These are phyloP conservation scores for Clupea harengus DNA, from an alignment of 2,113 vertebrate genomes.

Conservation along the genomic window DNA sequence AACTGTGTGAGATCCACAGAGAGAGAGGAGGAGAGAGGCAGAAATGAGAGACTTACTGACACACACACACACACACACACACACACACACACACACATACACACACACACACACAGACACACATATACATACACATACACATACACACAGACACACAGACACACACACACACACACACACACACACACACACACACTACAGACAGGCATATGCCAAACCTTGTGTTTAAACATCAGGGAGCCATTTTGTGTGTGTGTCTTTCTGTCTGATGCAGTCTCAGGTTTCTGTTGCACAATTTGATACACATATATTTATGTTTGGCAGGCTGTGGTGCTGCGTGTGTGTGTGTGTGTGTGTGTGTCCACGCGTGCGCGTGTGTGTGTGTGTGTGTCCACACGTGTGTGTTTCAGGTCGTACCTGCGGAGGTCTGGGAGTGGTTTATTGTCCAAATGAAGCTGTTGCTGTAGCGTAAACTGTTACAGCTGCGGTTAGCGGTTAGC, in stretches of 20 bases:
- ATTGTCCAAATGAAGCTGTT: constrained; percentile 64
- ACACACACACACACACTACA: neutral
- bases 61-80: neutral
- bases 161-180: neutral
- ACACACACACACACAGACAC: neutral
- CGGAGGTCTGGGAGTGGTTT: constrained; percentile 69
- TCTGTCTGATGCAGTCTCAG: neutral
- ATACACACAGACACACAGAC: neutral
- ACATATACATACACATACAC: neutral
- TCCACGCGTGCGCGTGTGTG: constrained; percentile 6
- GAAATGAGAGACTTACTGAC: neutral
- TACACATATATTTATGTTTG: neutral
- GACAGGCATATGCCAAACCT: neutral
- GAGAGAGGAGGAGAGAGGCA: neutral
- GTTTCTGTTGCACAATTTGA: neutral
- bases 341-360: constrained; percentile 27
- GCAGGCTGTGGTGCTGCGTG: neutral
- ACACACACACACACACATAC: neutral
- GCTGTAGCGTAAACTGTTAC: constrained; percentile 70
- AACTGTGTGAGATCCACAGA: neutral
- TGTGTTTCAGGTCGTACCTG: constrained; percentile 49
- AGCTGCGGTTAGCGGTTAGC: constrained; percentile 52
- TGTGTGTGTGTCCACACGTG: constrained; percentile 27
- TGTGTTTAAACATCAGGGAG: constrained; percentile 1
- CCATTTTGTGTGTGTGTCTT: neutral